phyloP scores from a whole-genome alignment of 2,888 invertebrate genomes.

The Gasteruption jaculator region DNA sequence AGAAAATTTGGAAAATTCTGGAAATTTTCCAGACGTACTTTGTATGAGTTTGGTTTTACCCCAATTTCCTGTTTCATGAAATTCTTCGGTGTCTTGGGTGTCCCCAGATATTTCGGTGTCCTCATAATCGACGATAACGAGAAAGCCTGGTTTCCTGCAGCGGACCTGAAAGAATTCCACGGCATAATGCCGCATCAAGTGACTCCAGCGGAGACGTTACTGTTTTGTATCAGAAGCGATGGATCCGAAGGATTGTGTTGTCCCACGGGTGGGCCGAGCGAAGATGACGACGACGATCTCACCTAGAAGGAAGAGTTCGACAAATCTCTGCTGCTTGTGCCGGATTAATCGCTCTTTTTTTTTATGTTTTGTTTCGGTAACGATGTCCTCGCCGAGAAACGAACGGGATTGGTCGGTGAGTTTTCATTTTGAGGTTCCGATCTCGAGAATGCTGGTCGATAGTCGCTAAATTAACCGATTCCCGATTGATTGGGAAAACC shows the following conservation, averaged over 20 bases:
- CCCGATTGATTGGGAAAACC: no score
- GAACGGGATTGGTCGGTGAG: no score
- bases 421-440: no score
- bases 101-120: constrained; percentile 69
- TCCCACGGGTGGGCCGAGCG: constrained; percentile 61
- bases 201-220: constrained; percentile 68
- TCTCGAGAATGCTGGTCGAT: no score
- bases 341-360: constrained; percentile 12
- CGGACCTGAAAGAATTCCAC: constrained; percentile 83
- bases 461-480: no score
- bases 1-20: no score
- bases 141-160: constrained; percentile 88
- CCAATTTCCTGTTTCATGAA: no score
- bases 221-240: constrained; percentile 82
- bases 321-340: constrained; percentile 18
- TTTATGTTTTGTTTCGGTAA: not conserved
- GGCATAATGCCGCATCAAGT: constrained; percentile 82
- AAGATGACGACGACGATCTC: constrained; percentile 53
- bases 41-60: no score
- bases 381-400: not conserved
- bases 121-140: constrained; percentile 83
- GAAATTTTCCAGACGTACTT: no score
- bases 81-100: no score
- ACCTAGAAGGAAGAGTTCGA: constrained; percentile 32
- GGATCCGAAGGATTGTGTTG: constrained; percentile 82